These are phyloP conservation scores for Mesitornis unicolor DNA, from an alignment of 2,113 vertebrate species.

Conservation along the genomic window DNA sequence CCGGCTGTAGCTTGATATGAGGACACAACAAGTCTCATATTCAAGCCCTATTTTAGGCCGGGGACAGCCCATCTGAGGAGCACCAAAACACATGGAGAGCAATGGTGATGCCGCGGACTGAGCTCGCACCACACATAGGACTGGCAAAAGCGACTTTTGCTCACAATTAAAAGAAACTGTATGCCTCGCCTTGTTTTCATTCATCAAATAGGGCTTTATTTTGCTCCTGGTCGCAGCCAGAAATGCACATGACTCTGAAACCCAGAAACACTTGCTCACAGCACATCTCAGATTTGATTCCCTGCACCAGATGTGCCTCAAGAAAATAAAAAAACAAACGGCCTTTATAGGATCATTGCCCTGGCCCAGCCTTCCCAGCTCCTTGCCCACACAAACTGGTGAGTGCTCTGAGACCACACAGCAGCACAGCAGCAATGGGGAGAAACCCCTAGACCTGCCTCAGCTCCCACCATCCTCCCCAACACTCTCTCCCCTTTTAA, in stretches of 20 bases:
- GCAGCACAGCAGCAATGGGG: not conserved
- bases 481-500: not conserved
- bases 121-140: not conserved
- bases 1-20: accelerated
- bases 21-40: not conserved
- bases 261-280: not conserved
- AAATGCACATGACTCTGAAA: not conserved
- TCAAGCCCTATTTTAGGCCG: not conserved
- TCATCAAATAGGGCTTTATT: not conserved
- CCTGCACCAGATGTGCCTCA: slow-evolving; percentile 3
- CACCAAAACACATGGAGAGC: accelerated
- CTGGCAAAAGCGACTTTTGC: not conserved
- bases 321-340: not conserved
- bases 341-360: not conserved
- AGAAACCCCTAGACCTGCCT: not conserved
- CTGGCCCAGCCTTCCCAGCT: not conserved
- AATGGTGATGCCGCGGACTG: accelerated
- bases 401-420: not conserved
- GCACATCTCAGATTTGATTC: not conserved
- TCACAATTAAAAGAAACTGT: not conserved
- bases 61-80: not conserved
- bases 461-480: not conserved
- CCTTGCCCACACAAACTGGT: not conserved
- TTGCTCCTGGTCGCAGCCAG: not conserved
- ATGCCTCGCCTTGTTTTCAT: not conserved